Evolutionary conservation across 1,140 invertebrate species (phyloP).

Genomic region (Formica exsecta): DNA sequence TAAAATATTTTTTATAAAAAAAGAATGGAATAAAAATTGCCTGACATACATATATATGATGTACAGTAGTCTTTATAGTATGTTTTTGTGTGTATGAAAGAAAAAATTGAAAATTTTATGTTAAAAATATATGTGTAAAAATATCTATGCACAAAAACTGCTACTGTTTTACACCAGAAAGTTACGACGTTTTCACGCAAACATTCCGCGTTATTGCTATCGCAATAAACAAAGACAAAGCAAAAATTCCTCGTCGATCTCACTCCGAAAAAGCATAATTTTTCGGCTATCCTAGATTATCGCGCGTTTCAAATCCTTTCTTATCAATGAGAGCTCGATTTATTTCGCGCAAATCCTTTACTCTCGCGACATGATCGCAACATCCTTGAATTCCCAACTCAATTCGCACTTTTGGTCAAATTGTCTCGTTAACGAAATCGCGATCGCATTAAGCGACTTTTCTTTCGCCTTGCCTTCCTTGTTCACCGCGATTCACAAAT

Average conservation of each 20-base stretch:
- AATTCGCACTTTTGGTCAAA: background rate
- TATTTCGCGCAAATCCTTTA: constrained; percentile 6
- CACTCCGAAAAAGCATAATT: background rate
- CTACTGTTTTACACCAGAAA: background rate
- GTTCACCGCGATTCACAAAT: constrained; percentile 1
- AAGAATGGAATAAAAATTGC: background rate
- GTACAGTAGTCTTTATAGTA: background rate
- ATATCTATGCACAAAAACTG: background rate
- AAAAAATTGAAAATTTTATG: constrained; percentile 2
- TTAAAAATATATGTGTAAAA: background rate
- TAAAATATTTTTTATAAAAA: background rate
- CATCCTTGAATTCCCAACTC: constrained; percentile 7
- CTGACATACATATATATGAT: background rate
- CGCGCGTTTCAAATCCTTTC: background rate
- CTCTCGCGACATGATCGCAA: background rate
- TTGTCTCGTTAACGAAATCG: constrained; percentile 22
- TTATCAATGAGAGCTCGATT: constrained; percentile 4
- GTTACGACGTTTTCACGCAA: constrained; percentile 33
- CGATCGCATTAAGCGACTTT: constrained; percentile 7
- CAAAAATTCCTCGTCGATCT: constrained; percentile 28
- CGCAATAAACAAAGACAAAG: constrained; percentile 13
- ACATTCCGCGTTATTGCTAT: background rate
- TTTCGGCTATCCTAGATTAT: background rate
- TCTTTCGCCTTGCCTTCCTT: background rate
- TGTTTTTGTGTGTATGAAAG: background rate